Conservation (phyloP, 1,140 invertebrate species). For the Lysiphlebus fabarum region DNA sequence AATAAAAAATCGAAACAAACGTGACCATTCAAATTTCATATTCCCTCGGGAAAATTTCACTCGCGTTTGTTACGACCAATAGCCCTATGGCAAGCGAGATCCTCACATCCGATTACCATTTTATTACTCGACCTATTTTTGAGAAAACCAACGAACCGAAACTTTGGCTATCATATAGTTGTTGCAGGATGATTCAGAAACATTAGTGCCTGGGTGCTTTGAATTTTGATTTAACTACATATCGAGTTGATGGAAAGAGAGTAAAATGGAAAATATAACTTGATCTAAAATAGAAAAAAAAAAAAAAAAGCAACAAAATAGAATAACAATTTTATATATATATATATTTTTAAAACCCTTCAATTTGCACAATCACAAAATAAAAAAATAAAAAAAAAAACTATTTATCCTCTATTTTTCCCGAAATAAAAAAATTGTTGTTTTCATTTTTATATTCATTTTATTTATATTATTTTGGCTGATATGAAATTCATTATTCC, state of each 20-base stretch:
- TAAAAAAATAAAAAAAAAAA: too few relatives aligned
- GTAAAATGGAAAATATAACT: too few relatives aligned
- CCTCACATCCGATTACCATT: slow-evolving; percentile 24
- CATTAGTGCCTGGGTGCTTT: slow-evolving; percentile 6
- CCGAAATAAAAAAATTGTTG: too few relatives aligned
- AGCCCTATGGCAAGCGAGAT: slow-evolving; percentile 23
- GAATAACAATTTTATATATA: not conserved
- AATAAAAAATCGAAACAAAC: slow-evolving; percentile 14
- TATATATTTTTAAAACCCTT: not conserved
- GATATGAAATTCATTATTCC: too few relatives aligned
- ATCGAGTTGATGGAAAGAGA: too few relatives aligned
- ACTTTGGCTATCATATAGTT: not conserved
- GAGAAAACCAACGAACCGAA: slow-evolving; percentile 16
- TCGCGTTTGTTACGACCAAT: slow-evolving; percentile 23
- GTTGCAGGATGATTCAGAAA: slow-evolving; percentile 3
- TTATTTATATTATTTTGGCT: too few relatives aligned
- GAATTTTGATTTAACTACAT: slow-evolving; percentile 9
- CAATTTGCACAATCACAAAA: not conserved
- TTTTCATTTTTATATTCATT: too few relatives aligned
- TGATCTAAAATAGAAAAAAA: too few relatives aligned
- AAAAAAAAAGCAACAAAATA: too few relatives aligned
- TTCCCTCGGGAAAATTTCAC: slow-evolving; percentile 17
- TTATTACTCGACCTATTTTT: slow-evolving; percentile 29
- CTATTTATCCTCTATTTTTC: too few relatives aligned
- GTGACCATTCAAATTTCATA: slow-evolving; percentile 22